These are phyloP conservation scores for Parauchenoglanis punctatus DNA, from an alignment of 2,797 vertebrate genomes.

Conservation along the genomic window DNA sequence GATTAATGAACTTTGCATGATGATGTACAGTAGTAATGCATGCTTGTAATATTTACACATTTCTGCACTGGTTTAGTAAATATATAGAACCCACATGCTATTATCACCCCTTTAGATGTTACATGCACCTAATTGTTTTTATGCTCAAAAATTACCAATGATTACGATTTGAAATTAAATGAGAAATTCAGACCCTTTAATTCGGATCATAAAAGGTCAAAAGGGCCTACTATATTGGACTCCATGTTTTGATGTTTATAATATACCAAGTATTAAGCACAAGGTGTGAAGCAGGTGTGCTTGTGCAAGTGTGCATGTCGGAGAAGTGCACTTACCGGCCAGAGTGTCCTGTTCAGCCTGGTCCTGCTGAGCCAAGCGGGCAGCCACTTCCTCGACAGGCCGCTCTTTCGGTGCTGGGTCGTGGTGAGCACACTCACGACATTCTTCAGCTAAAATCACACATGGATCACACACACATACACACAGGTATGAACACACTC, in stretches of 20 bases:
- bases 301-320: not conserved
- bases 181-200: not conserved
- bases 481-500: conserved; percentile 5
- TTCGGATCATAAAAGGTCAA: not conserved
- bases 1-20: not conserved
- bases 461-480: conserved; percentile 1
- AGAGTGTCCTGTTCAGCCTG: conserved; percentile 80
- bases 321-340: conserved; percentile 70
- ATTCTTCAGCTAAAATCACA: conserved; percentile 61
- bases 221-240: not conserved
- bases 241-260: not conserved
- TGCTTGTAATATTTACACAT: not conserved
- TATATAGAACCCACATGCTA: not conserved
- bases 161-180: not conserved
- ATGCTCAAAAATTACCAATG: not conserved
- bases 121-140: not conserved
- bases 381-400: conserved; percentile 86
- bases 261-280: not conserved
- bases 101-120: not conserved
- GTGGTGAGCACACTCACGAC: conserved; percentile 66
- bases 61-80: not conserved
- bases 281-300: not conserved
- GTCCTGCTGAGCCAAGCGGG: conserved; percentile 86
- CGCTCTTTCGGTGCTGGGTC: conserved; percentile 77
- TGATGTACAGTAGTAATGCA: not conserved